Evolutionary conservation across 2,888 invertebrate genomes (phyloP).

Genomic region (Drosophila cyrtoloma): DNA sequence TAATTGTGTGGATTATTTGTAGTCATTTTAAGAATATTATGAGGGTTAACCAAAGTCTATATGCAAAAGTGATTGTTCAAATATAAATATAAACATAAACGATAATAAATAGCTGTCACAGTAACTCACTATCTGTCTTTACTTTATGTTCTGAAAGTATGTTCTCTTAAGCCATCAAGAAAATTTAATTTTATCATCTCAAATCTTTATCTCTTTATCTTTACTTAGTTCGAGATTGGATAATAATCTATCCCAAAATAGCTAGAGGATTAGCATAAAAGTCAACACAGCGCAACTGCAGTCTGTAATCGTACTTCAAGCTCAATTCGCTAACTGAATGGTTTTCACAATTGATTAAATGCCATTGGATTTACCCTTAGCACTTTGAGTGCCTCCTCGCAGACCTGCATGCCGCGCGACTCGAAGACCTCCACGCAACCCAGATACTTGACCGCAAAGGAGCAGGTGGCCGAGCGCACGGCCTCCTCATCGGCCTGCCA

Average conservation of each 20-base stretch:
- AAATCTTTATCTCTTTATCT: neutral
- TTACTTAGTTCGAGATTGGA: neutral
- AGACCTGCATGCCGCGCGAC: conserved; percentile 99
- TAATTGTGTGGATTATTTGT: neutral
- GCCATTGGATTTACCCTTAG: conserved; percentile 90
- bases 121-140: neutral
- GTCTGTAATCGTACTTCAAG: neutral
- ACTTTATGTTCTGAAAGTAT: neutral
- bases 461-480: conserved; percentile 97
- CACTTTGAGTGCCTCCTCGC: conserved; percentile 99
- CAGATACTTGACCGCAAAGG: conserved; percentile 99
- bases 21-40: neutral
- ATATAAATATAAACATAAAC: neutral
- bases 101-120: neutral
- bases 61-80: neutral
- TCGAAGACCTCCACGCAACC: conserved; percentile 99
- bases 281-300: neutral
- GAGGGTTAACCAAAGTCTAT: neutral
- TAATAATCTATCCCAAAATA: neutral
- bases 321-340: neutral
- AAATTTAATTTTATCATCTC: neutral
- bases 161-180: neutral
- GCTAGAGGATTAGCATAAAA: neutral
- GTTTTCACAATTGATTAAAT: neutral
- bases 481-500: conserved; percentile 99